Percentiles rank a stretch among this genome's conserved stretches.
Evolutionary conservation across 2,797 vertebrate species (phyloP).

Genomic region (Crocodylus rhombifer): DNA sequence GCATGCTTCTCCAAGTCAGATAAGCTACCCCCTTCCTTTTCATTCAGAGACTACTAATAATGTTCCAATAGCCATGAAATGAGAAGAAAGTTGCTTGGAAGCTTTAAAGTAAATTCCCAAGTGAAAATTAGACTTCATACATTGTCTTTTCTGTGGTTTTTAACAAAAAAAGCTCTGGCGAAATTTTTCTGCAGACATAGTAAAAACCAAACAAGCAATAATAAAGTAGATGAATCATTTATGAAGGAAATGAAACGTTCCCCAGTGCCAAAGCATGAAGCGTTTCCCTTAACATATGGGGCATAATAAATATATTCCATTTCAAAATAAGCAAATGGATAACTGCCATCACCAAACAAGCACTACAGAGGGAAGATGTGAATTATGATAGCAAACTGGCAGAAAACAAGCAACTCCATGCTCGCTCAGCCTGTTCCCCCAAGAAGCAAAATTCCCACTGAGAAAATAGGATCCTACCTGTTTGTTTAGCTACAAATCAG

Average conservation of each 20-base stretch:
- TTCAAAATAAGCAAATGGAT: conserved; percentile 17
- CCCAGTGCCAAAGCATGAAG: background rate
- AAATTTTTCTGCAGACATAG: background rate
- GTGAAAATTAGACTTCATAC: conserved; percentile 1
- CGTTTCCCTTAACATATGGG: background rate
- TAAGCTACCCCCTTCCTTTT: background rate
- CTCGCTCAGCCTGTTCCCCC: background rate
- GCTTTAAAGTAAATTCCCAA: background rate
- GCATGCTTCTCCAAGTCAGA: background rate
- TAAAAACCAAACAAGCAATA: background rate
- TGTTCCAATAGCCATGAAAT: background rate
- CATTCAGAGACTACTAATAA: background rate
- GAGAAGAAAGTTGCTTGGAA: background rate
- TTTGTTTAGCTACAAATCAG: background rate
- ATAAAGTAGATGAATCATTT: background rate
- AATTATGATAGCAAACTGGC: background rate
- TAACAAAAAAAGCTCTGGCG: conserved; percentile 4
- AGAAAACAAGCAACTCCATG: background rate
- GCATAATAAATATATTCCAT: background rate
- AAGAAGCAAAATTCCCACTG: background rate
- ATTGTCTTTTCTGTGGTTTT: background rate
- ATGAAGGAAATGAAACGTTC: conserved; percentile 22
- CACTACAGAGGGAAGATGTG: background rate
- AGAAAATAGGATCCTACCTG: background rate
- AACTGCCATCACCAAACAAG: background rate